Conservation (phyloP, 2,888 invertebrate genomes). For the Caenorhabditis uteleia region DNA sequence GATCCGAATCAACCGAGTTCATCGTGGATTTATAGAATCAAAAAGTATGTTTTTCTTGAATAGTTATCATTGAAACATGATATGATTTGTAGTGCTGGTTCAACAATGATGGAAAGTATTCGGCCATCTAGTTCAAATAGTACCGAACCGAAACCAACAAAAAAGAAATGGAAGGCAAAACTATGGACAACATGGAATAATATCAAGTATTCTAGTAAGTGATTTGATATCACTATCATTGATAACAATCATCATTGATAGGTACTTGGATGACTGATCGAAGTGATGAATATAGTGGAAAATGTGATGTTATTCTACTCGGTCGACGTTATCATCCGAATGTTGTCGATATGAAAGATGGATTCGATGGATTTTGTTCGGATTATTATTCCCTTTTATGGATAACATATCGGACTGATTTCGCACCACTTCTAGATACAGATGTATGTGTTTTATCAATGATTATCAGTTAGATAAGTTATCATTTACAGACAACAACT, state of each 20-base stretch:
- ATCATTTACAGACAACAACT: constrained; percentile 77
- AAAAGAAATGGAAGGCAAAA: constrained; percentile 39
- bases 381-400: constrained; percentile 60
- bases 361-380: constrained; percentile 45
- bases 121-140: constrained; percentile 15
- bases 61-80: background rate
- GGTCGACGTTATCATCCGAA: constrained; percentile 29
- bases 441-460: constrained; percentile 68
- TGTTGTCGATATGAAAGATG: constrained; percentile 16
- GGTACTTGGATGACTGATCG: constrained; percentile 48
- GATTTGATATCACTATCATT: background rate
- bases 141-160: background rate
- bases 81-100: constrained; percentile 17
- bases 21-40: constrained; percentile 21
- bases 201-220: constrained; percentile 47
- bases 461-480: background rate
- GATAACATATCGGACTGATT: constrained; percentile 79
- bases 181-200: constrained; percentile 51
- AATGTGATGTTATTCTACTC: constrained; percentile 34
- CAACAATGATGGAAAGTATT: constrained; percentile 21
- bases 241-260: constrained; percentile 7
- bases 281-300: constrained; percentile 40
- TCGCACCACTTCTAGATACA: constrained; percentile 40
- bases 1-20: constrained; percentile 1
- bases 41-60: constrained; percentile 8